Base-by-base conservation (phyloP, 2,113 vertebrate species). In the Eudyptes chrysolophus region DNA sequence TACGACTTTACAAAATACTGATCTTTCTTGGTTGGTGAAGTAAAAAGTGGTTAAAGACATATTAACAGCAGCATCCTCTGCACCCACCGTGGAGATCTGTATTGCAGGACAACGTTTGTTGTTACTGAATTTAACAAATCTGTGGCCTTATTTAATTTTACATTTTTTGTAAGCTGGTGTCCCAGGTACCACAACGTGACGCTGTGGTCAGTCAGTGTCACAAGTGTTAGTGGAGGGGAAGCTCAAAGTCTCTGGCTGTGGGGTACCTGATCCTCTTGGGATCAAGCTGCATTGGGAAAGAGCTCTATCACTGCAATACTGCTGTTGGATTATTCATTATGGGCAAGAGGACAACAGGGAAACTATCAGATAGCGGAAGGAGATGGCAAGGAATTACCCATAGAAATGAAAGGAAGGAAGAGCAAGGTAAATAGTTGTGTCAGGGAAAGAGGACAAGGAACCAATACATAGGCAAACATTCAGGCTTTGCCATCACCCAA, bases 111-210 rank as follows among this genome's bases (percentile, higher is more conserved):
- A 7, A 21, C 7, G 17, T 7, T 49, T 48, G 10, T 20, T 78
- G 24, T 51, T 69, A 42, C 58, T 25, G 52, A 77, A 44, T 42
- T 29, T 34, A 46, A 74, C 30, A n/a, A 21, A 40, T 13, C 44
- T 27, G 5, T 24, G 66, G 13, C 30, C 44, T 18, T 44, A 5
- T 57, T 76, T 79, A 64, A 42, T 76, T 75, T 49, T 40, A 36
- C 5, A 1, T 51, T 66, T 51, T 57, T 69, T 49, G 8, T 34
- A n/a, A 58, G 42, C 52, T 36, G 32, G 8, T 77, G 90, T 84
- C 42, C 55, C 22, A 69, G 79, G 27, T 49, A 26, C 12, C 2
- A 1, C 15, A 44, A 30, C 0, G 0, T 38, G 69, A 29, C 0
- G 3, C 29, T 36, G 40, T 52, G 52, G 30, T 34, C 78, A 66